These are phyloP conservation scores for Mastacembelus armatus DNA, from an alignment of 2,797 vertebrate genomes.

Conservation along the genomic window DNA sequence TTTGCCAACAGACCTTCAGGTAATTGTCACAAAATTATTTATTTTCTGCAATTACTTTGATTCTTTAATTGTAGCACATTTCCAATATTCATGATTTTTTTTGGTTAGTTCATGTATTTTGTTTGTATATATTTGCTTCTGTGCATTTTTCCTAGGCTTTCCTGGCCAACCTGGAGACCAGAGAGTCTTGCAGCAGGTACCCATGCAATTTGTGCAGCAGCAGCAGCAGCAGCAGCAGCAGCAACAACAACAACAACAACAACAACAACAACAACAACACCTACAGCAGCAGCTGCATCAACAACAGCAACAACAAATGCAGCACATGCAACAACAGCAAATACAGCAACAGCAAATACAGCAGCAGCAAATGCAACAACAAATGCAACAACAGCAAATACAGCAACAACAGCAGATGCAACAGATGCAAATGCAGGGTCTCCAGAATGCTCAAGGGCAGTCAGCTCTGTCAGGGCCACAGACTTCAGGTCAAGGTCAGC, in stretches of 20 bases:
- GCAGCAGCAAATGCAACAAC: slow-evolving; percentile 58
- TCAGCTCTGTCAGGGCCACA: slow-evolving; percentile 77
- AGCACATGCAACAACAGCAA: slow-evolving; percentile 65
- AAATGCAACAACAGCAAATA: slow-evolving; percentile 67
- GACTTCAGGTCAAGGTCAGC: slow-evolving; percentile 81
- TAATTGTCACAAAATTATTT: slow-evolving; percentile 51
- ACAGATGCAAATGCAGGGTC: slow-evolving; percentile 84
- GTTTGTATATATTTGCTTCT: not conserved
- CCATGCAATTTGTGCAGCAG: slow-evolving; percentile 93
- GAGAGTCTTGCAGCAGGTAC: slow-evolving; percentile 94
- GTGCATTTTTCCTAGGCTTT: slow-evolving; percentile 83
- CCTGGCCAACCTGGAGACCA: slow-evolving; percentile 92
- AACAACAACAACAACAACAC: slow-evolving; percentile 46
- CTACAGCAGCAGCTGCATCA: slow-evolving; percentile 77
- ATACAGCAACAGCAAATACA: slow-evolving; percentile 51
- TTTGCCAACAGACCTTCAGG: slow-evolving; percentile 91
- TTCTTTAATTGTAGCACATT: not conserved
- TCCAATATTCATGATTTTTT: not conserved
- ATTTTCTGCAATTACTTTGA: not conserved
- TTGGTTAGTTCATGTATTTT: not conserved
- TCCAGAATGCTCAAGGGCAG: slow-evolving; percentile 79
- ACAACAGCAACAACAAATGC: slow-evolving; percentile 63
- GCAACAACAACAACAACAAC: slow-evolving; percentile 64
- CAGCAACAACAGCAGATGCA: slow-evolving; percentile 84
- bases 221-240: slow-evolving; percentile 85